These are phyloP conservation scores for Amyelois transitella DNA, from an alignment of 1,140 invertebrate genomes.

Conservation along the genomic window DNA sequence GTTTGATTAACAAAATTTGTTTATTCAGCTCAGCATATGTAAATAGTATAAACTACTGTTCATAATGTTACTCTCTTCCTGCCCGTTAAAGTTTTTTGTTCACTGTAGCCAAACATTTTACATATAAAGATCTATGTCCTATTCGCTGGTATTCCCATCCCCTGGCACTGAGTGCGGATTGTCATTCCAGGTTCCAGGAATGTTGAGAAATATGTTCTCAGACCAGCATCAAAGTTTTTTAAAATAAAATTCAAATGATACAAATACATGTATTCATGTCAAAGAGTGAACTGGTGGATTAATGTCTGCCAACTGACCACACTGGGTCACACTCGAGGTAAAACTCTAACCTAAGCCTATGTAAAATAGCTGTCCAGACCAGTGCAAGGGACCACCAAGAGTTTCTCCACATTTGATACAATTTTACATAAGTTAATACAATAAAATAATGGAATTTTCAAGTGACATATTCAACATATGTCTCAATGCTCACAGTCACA, in stretches of 20 bases:
- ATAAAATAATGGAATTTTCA: slow-evolving; percentile 68
- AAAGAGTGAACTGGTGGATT: neutral
- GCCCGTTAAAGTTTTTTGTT: neutral
- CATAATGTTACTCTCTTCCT: neutral
- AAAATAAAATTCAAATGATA: slow-evolving; percentile 1
- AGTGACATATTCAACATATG: slow-evolving; percentile 43
- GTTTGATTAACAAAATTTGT: no score
- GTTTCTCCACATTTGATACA: slow-evolving; percentile 38
- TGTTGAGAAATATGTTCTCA: neutral
- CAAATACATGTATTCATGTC: neutral
- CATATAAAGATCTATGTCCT: no score
- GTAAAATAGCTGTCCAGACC: slow-evolving; percentile 60
- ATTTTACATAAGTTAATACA: slow-evolving; percentile 61
- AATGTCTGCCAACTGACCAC: neutral
- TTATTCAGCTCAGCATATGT: neutral
- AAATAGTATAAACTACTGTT: neutral
- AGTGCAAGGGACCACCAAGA: slow-evolving; percentile 29
- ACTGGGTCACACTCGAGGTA: slow-evolving; percentile 3
- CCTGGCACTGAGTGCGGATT: no score
- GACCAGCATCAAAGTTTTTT: neutral
- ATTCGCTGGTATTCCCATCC: no score
- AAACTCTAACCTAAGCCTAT: slow-evolving; percentile 30
- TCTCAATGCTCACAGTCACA: slow-evolving; percentile 54
- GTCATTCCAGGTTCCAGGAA: no score
- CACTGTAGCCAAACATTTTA: neutral